Evolutionary conservation across 2,888 invertebrate genomes (phyloP).

Genomic region (Caenorhabditis sinica): DNA sequence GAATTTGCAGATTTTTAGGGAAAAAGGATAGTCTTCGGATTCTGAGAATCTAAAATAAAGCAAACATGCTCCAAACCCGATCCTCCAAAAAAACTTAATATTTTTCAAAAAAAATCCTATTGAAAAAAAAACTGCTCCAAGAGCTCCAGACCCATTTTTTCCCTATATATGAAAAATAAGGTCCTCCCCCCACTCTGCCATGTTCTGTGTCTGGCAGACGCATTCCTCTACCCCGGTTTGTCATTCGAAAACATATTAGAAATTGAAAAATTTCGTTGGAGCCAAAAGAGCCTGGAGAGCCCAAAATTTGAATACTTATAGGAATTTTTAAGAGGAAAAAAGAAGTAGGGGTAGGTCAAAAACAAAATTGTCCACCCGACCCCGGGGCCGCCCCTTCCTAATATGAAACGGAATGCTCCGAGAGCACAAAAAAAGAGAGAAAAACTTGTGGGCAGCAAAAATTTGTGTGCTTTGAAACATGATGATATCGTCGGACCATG

Average conservation of each 20-base stretch:
- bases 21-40: neutral
- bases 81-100: neutral
- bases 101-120: neutral
- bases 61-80: too few relatives aligned
- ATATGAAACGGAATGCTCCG: slow-evolving; percentile 4
- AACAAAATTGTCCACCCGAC: slow-evolving; percentile 10
- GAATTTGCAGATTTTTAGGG: slow-evolving; percentile 10
- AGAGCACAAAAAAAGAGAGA: slow-evolving; percentile 8
- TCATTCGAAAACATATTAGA: slow-evolving; percentile 57
- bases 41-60: neutral
- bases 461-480: slow-evolving; percentile 49
- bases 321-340: neutral
- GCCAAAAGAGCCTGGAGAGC: neutral
- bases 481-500: slow-evolving; percentile 41
- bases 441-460: neutral
- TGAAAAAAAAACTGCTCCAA: neutral
- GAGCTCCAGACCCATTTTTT: neutral
- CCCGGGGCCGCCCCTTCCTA: neutral
- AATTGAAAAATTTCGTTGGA: slow-evolving; percentile 47
- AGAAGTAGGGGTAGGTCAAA: slow-evolving; percentile 12
- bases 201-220: slow-evolving; percentile 1
- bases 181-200: neutral
- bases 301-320: slow-evolving; percentile 52
- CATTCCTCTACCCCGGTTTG: neutral
- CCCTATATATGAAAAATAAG: slow-evolving; percentile 34